These are phyloP conservation scores for Garra rufa DNA, from an alignment of 2,113 vertebrate genomes.

Conservation along the genomic window DNA sequence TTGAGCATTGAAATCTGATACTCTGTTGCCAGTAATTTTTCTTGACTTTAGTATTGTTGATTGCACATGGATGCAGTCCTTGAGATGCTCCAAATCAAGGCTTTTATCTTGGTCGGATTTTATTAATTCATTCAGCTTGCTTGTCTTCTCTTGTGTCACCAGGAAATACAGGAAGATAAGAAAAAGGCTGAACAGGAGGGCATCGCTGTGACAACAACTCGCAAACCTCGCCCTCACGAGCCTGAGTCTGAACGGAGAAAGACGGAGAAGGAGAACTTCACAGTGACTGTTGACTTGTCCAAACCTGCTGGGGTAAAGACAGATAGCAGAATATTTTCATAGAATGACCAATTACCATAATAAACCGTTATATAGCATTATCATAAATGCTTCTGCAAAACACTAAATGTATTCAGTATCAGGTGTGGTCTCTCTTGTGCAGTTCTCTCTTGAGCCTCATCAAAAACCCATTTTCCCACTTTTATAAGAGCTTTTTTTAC, in stretches of 20 bases:
- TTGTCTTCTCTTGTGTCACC: conserved; percentile 2
- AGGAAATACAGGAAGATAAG: conserved; percentile 94
- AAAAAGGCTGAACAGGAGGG: conserved; percentile 88
- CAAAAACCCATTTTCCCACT: neutral
- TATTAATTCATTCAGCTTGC: neutral
- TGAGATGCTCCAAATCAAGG: neutral
- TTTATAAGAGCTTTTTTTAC: neutral
- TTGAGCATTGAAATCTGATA: neutral
- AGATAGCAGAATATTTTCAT: conserved; percentile 17
- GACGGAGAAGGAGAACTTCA: conserved; percentile 80
- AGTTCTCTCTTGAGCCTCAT: neutral
- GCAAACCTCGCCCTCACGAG: conserved; percentile 76
- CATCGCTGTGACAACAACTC: conserved; percentile 81
- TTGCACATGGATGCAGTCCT: neutral
- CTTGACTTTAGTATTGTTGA: neutral
- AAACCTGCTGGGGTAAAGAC: conserved; percentile 66
- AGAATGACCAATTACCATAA: too few relatives aligned
- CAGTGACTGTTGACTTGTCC: conserved; percentile 75
- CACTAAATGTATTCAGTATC: neutral
- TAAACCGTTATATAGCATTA: neutral
- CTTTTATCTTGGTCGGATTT: neutral
- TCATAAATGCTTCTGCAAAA: neutral
- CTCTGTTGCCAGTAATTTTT: neutral
- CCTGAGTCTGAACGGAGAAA: conserved; percentile 68
- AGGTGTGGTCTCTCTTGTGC: neutral